Evolutionary conservation across 2,888 invertebrate species (phyloP), one percentile per base, ranked within the genome.

Genomic region (Sesia apiformis): DNA sequence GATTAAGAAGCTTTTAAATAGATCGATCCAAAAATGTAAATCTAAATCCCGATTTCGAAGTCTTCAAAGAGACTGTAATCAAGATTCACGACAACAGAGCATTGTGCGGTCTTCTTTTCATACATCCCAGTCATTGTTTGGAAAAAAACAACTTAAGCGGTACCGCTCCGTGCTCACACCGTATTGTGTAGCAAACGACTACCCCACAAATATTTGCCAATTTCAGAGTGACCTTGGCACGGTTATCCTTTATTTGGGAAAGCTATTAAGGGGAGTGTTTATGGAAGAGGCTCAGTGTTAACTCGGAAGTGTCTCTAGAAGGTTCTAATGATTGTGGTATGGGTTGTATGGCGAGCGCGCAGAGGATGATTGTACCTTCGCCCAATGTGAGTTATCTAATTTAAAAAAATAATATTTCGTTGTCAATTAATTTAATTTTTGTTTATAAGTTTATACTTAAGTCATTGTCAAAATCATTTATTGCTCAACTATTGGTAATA

Each of bases 301-400:
- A 40, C 39, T 43, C 38, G 39, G 40, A 54, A 53, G 54, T 53
- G 58, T 39, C 55, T 7, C 52, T 52, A 42, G 53, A 52, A 59
- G 54, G 53, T 54, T 42, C 49, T 51, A 60, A 59, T 62, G 65
- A 70, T 71, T 56, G 65, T 73, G 80, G 64, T 56, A 88, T 88
- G 88, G 88, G 88, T 60, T 86, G 87, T 60, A 70, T 78, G 65
- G 69, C 74, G 56, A 84, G 86, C 62, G 67, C 80, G 39, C 73
- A 72, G 52, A 74, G 74, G 59, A 63, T 72, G 49, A 65, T 69
- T 41, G 72, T 64, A 42, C 66, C 70, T 41, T 58, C 67, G 40
- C 62, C 70, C 6, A 52, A 63, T 49, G 82, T 84, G 55, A 72
- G 81, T 67, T 39, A 23, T 6, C 5, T 50, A 23, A 23, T 23